These are phyloP conservation scores for Xanthia togata DNA, from an alignment of 2,888 invertebrate species.

Conservation along the genomic window DNA sequence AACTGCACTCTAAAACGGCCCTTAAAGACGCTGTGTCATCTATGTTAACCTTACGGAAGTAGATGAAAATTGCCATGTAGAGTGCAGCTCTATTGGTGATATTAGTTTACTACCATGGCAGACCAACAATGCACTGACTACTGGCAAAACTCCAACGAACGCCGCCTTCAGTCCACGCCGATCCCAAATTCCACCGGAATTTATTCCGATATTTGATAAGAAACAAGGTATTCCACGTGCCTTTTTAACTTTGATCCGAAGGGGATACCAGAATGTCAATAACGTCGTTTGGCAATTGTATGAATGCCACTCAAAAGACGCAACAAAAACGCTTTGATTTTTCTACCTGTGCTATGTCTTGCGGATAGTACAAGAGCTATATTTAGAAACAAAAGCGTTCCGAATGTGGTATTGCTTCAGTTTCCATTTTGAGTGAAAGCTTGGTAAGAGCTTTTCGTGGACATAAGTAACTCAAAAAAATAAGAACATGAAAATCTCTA, in stretches of 20 bases:
- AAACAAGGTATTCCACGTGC: conserved; percentile 69
- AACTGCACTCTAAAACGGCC: background rate
- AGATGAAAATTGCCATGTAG: conserved; percentile 73
- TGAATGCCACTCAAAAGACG: conserved; percentile 45
- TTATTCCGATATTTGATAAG: conserved; percentile 77
- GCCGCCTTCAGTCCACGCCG: conserved; percentile 67
- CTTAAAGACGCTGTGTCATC: conserved; percentile 4
- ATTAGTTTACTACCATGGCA: conserved; percentile 86
- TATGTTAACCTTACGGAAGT: conserved; percentile 41
- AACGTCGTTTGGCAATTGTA: conserved; percentile 36
- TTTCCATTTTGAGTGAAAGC: background rate
- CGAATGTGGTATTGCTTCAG: background rate
- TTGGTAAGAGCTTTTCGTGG: background rate
- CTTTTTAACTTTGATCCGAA: conserved; percentile 67
- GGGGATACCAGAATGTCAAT: conserved; percentile 63
- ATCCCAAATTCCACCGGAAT: conserved; percentile 76
- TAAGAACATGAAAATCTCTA: background rate
- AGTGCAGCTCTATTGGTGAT: conserved; percentile 80
- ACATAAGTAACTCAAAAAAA: background rate
- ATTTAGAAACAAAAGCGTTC: conserved; percentile 22
- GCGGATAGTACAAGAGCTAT: background rate
- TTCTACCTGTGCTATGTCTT: conserved; percentile 15
- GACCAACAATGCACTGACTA: conserved; percentile 81
- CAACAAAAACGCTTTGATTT: conserved; percentile 62
- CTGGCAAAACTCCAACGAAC: conserved; percentile 84